Evolutionary conservation across 1,140 invertebrate species (phyloP).

Genomic region (Arion vulgaris): DNA sequence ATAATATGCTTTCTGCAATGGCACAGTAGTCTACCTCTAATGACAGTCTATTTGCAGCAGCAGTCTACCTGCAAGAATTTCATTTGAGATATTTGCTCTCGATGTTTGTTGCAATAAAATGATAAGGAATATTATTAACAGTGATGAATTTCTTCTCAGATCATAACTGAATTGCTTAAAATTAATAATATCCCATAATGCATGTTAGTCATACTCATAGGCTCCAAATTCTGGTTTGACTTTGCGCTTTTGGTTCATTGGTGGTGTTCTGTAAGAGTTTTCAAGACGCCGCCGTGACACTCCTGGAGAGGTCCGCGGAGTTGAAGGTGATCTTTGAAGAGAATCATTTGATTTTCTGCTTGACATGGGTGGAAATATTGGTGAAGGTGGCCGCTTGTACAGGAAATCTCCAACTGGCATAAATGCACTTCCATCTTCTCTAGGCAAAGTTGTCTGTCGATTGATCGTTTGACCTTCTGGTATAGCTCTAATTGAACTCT

Average conservation of each 20-base stretch:
- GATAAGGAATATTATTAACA: too few relatives aligned
- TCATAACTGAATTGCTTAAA: background rate
- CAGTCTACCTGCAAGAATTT: too few relatives aligned
- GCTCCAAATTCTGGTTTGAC: conserved; percentile 42
- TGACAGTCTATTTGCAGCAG: too few relatives aligned
- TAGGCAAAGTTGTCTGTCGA: background rate
- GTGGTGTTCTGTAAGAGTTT: conserved; percentile 43
- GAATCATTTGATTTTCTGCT: conserved; percentile 46
- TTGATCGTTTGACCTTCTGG: conserved; percentile 23
- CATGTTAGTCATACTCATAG: conserved; percentile 46
- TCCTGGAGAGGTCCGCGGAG: conserved; percentile 45
- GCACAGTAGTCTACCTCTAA: too few relatives aligned
- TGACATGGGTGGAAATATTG: conserved; percentile 44
- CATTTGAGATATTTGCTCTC: too few relatives aligned
- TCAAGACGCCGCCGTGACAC: conserved; percentile 44
- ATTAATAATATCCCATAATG: background rate
- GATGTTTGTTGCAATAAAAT: too few relatives aligned
- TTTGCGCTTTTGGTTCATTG: conserved; percentile 39
- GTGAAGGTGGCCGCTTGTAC: conserved; percentile 50
- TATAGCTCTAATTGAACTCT: conserved; percentile 36
- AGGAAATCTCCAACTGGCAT: conserved; percentile 45
- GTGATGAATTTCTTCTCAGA: too few relatives aligned
- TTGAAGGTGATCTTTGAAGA: conserved; percentile 44
- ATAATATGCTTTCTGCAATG: too few relatives aligned
- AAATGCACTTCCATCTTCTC: conserved; percentile 39